Conservation (phyloP, 2,888 invertebrate species). For the Saturnia pavonia region DNA sequence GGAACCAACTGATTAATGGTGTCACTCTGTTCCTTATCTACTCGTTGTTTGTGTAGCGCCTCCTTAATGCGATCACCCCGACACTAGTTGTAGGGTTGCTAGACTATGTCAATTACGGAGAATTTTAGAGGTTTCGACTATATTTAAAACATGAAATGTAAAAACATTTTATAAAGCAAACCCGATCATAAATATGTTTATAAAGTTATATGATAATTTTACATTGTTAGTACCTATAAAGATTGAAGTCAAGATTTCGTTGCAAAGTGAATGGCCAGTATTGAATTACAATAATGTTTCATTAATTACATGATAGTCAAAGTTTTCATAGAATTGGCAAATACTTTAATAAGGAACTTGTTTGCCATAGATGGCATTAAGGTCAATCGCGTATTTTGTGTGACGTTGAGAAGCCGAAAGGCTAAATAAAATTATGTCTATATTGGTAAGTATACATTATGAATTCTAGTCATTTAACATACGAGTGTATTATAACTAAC, state of each 20-base stretch:
- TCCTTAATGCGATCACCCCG: constrained; percentile 70
- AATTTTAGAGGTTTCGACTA: not conserved
- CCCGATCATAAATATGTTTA: not conserved
- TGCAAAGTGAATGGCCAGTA: too few relatives aligned
- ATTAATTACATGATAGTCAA: not conserved
- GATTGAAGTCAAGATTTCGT: too few relatives aligned
- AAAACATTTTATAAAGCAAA: not conserved
- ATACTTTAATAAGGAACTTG: not conserved
- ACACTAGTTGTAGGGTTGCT: constrained; percentile 32
- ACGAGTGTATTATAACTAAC: too few relatives aligned
- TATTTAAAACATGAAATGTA: not conserved
- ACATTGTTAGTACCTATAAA: too few relatives aligned
- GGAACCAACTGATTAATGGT: constrained; percentile 72
- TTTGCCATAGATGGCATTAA: too few relatives aligned
- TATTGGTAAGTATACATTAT: too few relatives aligned
- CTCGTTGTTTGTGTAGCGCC: constrained; percentile 59
- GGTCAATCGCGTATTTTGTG: too few relatives aligned
- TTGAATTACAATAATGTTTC: too few relatives aligned
- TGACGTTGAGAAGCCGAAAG: too few relatives aligned
- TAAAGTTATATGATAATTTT: not conserved
- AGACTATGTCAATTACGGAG: not conserved
- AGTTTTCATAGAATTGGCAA: not conserved
- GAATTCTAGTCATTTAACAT: too few relatives aligned
- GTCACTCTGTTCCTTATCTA: constrained; percentile 66
- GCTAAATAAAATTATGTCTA: too few relatives aligned